Evolutionary conservation across 2,888 invertebrate species (phyloP).

Genomic region (Sthenelais limicola): DNA sequence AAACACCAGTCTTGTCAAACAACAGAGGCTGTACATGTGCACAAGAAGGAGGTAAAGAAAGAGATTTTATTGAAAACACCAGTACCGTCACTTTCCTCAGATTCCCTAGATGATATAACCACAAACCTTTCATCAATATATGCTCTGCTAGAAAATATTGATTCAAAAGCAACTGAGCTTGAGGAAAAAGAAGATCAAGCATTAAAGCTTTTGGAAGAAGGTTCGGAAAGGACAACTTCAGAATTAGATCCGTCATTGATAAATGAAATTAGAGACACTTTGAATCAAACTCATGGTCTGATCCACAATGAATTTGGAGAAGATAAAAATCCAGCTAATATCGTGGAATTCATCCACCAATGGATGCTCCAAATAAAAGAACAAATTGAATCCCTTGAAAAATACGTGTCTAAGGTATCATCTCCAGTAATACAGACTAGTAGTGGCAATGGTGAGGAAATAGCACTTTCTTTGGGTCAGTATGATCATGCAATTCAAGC

Average conservation of each 20-base stretch:
- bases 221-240: not conserved
- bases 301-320: not conserved
- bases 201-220: not conserved
- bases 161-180: not conserved
- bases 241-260: not conserved
- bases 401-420: no score
- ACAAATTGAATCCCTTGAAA: no score
- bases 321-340: not conserved
- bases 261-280: not conserved
- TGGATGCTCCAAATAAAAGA: not conserved
- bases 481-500: no score
- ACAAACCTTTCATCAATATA: not conserved
- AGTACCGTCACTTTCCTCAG: no score
- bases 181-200: conserved; percentile 20
- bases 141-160: not conserved
- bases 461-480: no score
- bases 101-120: no score
- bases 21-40: no score
- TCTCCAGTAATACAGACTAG: no score
- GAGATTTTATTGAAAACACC: no score
- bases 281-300: not conserved
- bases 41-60: no score
- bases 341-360: not conserved
- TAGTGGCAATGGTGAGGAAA: no score
- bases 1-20: no score